Evolutionary conservation across 2,888 invertebrate species (phyloP).

Genomic region (Coelopa pilipes): DNA sequence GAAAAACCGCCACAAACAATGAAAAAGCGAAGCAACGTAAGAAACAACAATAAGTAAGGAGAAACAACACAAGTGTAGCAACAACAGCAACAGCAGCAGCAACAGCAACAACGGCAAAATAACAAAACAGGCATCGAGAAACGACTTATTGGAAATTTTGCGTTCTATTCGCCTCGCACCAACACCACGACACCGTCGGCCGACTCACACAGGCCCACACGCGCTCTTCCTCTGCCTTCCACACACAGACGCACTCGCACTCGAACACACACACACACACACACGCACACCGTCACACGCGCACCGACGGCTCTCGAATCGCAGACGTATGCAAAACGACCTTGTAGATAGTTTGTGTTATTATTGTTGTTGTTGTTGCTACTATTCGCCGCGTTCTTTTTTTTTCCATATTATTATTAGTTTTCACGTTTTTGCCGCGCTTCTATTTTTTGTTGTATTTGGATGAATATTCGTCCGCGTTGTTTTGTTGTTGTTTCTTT

Average conservation of each 20-base stretch:
- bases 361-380: conserved; percentile 11
- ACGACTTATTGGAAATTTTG: too few species aligned
- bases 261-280: neutral
- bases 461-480: too few species aligned
- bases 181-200: too few species aligned
- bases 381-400: conserved; percentile 10
- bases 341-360: conserved; percentile 21
- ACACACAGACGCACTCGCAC: too few species aligned
- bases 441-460: neutral
- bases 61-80: neutral
- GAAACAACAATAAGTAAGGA: too few species aligned
- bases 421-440: neutral
- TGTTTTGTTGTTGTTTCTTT: too few species aligned
- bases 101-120: neutral
- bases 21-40: neutral
- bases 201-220: too few species aligned
- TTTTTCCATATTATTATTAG: conserved; percentile 28
- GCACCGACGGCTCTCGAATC: neutral
- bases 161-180: neutral
- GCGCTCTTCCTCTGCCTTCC: neutral
- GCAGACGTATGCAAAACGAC: conserved; percentile 24
- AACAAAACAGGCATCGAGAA: neutral
- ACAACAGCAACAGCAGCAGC: conserved; percentile 2
- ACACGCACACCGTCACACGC: conserved; percentile 7
- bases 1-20: conserved; percentile 6